phyloP scores from a whole-genome alignment of 2,113 vertebrate genomes.

The Bos javanicus region DNA sequence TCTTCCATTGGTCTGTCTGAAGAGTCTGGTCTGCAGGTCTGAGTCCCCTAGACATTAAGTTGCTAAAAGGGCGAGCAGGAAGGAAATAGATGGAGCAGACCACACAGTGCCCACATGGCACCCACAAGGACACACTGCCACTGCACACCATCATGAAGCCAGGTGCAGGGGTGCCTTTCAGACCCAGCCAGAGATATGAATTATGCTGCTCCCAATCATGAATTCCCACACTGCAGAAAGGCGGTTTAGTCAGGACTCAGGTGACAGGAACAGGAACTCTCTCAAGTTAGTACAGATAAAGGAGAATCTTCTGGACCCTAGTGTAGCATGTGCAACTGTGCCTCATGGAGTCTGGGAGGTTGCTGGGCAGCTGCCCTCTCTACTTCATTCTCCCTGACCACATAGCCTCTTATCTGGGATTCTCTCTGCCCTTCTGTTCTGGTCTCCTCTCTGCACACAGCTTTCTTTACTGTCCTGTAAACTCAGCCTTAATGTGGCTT shows the following conservation, averaged over 20 bases:
- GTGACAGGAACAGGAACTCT: neutral
- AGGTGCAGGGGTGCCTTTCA: neutral
- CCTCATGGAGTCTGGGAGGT: neutral
- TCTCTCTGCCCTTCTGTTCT: neutral
- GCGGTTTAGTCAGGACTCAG: neutral
- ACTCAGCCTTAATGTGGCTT: neutral
- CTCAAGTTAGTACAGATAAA: neutral
- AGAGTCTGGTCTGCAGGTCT: neutral
- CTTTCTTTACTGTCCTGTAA: neutral
- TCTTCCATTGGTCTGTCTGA: neutral
- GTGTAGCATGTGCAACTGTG: fast-evolving
- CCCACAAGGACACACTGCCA: neutral
- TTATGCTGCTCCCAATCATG: neutral
- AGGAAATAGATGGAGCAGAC: neutral
- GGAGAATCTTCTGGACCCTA: neutral
- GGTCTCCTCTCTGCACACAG: neutral
- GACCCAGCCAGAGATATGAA: neutral
- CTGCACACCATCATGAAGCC: neutral
- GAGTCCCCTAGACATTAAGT: neutral
- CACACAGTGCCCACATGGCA: fast-evolving
- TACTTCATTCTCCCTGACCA: too few relatives aligned
- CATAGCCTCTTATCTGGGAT: neutral
- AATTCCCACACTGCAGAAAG: neutral
- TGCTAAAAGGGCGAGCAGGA: neutral
- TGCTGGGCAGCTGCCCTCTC: neutral